Conservation (phyloP, 2,113 vertebrate species). For the Colinus virginianus region DNA sequence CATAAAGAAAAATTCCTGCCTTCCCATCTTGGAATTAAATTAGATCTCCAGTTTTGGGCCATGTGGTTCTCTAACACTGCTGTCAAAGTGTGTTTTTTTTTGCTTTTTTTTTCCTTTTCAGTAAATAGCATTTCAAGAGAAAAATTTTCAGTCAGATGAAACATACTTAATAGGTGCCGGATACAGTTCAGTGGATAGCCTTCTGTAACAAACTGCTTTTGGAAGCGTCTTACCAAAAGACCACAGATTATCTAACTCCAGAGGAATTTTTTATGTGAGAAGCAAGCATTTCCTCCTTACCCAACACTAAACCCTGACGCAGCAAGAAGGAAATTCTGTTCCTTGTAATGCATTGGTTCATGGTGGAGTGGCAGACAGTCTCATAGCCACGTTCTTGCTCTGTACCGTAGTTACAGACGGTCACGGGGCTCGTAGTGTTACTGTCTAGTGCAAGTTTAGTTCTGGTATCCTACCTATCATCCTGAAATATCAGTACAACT, state of each 20-base stretch:
- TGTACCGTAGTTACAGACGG: neutral
- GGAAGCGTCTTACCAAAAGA: neutral
- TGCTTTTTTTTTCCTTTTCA: neutral
- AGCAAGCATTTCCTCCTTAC: neutral
- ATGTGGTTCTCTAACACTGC: neutral
- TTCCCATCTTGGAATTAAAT: neutral
- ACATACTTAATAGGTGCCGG: neutral
- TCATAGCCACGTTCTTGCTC: neutral
- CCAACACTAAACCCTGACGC: neutral
- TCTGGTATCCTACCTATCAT: neutral
- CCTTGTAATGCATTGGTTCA: neutral
- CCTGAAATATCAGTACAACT: neutral
- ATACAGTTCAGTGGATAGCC: neutral
- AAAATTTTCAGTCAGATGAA: neutral
- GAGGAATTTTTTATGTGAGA: neutral
- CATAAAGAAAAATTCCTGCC: neutral
- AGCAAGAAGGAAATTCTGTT: neutral
- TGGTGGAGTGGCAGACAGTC: neutral
- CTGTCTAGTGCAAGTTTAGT: neutral
- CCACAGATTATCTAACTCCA: fast-evolving
- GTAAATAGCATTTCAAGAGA: neutral
- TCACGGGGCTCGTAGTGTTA: neutral
- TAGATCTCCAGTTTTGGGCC: neutral
- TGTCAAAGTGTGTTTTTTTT: neutral
- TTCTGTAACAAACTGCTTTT: neutral